Conservation (phyloP, 2,888 invertebrate genomes). For the Cataglyphis albicans region DNA sequence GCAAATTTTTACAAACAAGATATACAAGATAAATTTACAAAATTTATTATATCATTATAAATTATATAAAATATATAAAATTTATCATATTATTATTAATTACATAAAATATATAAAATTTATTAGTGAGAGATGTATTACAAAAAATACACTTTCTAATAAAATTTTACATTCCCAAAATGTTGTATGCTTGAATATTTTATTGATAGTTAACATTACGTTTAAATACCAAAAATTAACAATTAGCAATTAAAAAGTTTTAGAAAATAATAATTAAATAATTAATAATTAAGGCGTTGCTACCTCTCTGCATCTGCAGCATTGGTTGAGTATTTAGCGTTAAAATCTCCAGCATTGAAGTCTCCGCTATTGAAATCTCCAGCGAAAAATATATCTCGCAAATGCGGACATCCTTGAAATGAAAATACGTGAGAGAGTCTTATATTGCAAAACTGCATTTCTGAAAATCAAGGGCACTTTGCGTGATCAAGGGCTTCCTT, state of each 20-base stretch:
- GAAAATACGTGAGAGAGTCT: conserved; percentile 42
- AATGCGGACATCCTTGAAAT: conserved; percentile 55
- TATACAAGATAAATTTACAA: not conserved
- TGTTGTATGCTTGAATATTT: too few relatives aligned
- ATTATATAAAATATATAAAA: too few relatives aligned
- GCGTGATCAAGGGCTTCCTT: conserved; percentile 51
- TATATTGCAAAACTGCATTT: conserved; percentile 49
- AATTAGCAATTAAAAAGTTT: not conserved
- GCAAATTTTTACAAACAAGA: not conserved
- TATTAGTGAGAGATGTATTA: too few relatives aligned
- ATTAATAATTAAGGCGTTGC: not conserved
- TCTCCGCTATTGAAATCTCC: conserved; percentile 8
- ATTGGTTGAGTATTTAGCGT: not conserved
- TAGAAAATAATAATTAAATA: not conserved
- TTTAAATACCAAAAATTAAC: not conserved
- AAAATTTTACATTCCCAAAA: not conserved
- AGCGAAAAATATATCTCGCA: conserved; percentile 1
- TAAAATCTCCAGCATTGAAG: conserved; percentile 11
- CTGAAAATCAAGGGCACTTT: conserved; percentile 46
- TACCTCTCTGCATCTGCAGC: not conserved
- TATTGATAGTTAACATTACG: not conserved
- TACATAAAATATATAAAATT: too few relatives aligned
- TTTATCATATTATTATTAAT: too few relatives aligned
- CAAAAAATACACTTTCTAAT: not conserved
- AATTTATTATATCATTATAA: too few relatives aligned